Evolutionary conservation across 2,888 invertebrate species (phyloP), one percentile per base, ranked within the genome.

Genomic region (Callyntrura sp.): DNA sequence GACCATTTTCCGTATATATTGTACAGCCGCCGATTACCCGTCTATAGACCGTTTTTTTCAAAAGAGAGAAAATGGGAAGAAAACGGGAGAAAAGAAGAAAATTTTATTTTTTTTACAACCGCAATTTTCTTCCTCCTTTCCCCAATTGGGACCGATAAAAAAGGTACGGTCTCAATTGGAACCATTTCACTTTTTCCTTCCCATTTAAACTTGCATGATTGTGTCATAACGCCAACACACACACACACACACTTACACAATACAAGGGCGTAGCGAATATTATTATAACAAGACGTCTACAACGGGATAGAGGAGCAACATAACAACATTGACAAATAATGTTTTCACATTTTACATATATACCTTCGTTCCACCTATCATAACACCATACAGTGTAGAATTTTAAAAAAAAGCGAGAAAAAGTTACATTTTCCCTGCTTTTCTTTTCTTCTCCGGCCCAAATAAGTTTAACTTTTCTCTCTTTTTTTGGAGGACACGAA

Each of bases 111-210:
- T 79, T 87, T 88, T 62, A 88, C 83, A 68, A 76, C 88, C 73
- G 62, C 88, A 83, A 88, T 88, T 83, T 35, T 87, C 45, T 82
- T 55, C 25, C 76, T 51, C 51, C 51, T 76, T 60, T 60, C 82
- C 86, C 82, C 88, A 88, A 83, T 88, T 88, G 88, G 88, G 88
- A 88, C 88, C 88, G 88, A 88, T 88, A 88, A 88, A 88, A 76
- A 20, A 43, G 51, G 20, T 65, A 65, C 60, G 57, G 76, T 83
- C 88, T 51, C 83, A 76, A 82, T 73, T 88, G 60, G 76, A 88
- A 25, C 70, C 70, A 70, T 70, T 88, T 76, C 73, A 45, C 43
- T 84, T 82, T 73, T 82, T 70, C 86, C 86, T 68, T 73, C 43
- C 82, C 73, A 88, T 83, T 83, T 83, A 65, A 81, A 88, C 28